phyloP scores from a whole-genome alignment of 2,797 vertebrate genomes.

The Myotis vivesi region DNA sequence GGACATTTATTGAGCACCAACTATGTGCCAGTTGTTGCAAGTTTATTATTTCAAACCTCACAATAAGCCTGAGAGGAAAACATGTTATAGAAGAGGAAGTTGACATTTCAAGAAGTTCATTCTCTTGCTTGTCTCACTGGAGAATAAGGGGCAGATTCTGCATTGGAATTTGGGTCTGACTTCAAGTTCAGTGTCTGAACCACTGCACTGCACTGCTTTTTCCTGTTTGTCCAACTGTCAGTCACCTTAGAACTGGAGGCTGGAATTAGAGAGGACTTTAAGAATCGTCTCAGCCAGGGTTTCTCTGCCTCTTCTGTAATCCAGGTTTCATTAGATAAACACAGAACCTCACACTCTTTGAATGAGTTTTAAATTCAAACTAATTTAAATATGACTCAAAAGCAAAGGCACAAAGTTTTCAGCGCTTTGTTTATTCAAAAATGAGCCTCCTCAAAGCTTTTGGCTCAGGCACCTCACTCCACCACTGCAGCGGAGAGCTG shows the following conservation, averaged over 20 bases:
- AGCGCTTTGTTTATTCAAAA: constrained; percentile 7
- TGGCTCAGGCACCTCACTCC: neutral
- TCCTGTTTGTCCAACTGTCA: neutral
- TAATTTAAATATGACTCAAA: constrained; percentile 33
- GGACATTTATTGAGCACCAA: neutral
- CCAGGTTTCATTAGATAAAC: neutral
- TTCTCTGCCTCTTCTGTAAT: constrained; percentile 33
- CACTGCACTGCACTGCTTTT: neutral
- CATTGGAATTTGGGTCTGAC: neutral
- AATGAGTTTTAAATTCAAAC: constrained; percentile 48
- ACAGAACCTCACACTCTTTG: neutral
- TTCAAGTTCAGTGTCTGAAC: neutral
- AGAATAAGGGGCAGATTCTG: neutral
- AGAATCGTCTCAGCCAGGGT: neutral
- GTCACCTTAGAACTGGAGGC: neutral
- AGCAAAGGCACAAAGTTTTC: neutral
- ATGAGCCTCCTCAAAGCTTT: neutral
- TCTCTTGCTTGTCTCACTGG: neutral
- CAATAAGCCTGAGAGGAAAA: neutral
- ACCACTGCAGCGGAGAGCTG: neutral
- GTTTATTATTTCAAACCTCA: neutral
- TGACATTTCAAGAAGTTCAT: neutral
- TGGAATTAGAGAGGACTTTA: neutral
- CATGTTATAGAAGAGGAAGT: neutral
- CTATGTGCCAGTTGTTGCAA: neutral